Conservation (phyloP, 2,113 vertebrate genomes). For the Microcebus tavaratra region DNA sequence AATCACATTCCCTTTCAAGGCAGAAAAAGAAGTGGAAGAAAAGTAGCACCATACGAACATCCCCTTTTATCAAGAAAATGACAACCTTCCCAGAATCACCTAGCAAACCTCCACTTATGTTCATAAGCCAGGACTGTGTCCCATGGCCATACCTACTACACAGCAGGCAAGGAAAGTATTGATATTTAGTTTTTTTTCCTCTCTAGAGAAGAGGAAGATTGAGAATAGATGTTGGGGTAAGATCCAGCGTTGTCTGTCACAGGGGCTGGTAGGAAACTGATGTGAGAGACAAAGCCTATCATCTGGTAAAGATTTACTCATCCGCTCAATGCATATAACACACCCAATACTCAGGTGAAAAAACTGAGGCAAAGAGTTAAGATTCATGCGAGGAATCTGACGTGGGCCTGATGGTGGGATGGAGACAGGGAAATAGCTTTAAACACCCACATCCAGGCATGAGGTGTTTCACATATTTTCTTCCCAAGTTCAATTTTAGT, state of each 20-base stretch:
- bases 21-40: background rate
- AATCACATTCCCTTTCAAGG: background rate
- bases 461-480: background rate
- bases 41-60: background rate
- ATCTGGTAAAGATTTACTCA: background rate
- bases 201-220: background rate
- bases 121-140: background rate
- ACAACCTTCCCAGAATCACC: background rate
- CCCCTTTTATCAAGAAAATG: conserved; percentile 11
- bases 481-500: background rate
- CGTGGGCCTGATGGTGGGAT: background rate
- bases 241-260: background rate
- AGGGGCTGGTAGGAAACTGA: background rate
- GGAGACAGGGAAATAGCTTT: background rate
- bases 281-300: background rate
- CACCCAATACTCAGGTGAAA: background rate
- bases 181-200: background rate
- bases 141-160: background rate
- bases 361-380: background rate
- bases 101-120: background rate
- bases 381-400: background rate
- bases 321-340: background rate
- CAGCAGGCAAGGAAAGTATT: background rate
- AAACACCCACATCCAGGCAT: background rate
- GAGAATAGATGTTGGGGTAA: background rate